phyloP scores from a whole-genome alignment of 1,140 invertebrate genomes.

The Gryon sp. region DNA sequence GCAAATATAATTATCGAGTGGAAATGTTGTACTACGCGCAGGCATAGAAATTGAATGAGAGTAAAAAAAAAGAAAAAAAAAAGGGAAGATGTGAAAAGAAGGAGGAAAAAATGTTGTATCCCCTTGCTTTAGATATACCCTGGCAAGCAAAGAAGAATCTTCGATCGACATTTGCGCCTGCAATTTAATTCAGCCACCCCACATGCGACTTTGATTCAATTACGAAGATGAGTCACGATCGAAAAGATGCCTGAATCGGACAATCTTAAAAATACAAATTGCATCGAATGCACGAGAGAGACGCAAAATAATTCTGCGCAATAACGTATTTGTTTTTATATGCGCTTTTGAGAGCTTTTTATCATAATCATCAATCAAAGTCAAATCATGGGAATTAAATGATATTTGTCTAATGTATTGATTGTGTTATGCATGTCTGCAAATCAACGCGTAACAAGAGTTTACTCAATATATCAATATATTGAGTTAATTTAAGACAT shows the following conservation, averaged over 20 bases:
- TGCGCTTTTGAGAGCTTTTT: background rate
- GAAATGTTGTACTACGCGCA: constrained; percentile 30
- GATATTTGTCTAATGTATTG: constrained; percentile 1
- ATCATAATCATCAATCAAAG: background rate
- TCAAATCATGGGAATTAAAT: background rate
- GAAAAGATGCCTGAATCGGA: constrained; percentile 63
- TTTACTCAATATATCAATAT: constrained; percentile 49
- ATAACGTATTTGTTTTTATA: background rate
- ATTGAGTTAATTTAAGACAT: constrained; percentile 42
- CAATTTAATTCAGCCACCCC: constrained; percentile 76
- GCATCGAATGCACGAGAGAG: background rate
- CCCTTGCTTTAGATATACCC: constrained; percentile 58
- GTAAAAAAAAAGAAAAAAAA: constrained; percentile 14
- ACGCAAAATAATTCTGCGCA: constrained; percentile 16
- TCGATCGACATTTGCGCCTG: constrained; percentile 77
- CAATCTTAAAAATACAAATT: constrained; percentile 52
- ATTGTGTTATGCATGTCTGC: constrained; percentile 6
- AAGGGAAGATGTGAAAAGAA: no score
- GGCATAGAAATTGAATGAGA: constrained; percentile 38
- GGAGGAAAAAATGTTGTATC: constrained; percentile 18
- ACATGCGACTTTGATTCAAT: constrained; percentile 77
- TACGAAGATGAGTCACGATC: constrained; percentile 74
- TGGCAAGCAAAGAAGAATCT: constrained; percentile 71
- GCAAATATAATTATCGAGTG: constrained; percentile 35
- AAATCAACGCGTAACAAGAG: constrained; percentile 29